Evolutionary conservation across 1,140 invertebrate species (phyloP), one percentile per base, ranked within the genome.

Genomic region (Heliothis virescens): DNA sequence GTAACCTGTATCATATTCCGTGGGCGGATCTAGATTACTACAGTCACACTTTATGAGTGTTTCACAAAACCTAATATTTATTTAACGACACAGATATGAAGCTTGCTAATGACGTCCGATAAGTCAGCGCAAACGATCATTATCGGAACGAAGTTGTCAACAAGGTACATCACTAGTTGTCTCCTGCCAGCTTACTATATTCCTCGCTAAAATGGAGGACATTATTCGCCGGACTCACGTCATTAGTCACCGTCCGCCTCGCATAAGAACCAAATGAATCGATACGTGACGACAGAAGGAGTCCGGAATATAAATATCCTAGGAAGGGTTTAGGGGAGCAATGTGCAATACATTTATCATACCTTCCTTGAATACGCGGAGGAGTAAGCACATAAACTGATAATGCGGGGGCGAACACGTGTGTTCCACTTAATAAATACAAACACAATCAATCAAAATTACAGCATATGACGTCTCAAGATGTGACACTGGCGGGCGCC

Each of bases 181-280:
- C 34, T 48, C 55, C 12, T 52, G 48, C 67, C 52, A 72, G 72
- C 72, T 75, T 48, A 73, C 59, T 75, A 62, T 50, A 75, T 55
- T 55, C 57, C 41, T 62, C 73, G 73, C n/a, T 60, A 62, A 50
- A 59, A 63, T 52, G 50, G 59, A 65, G 21, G 60, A 76, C 26
- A 65, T 65, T 63, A 76, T 63, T 76, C 47, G 59, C 26, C 57
- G 59, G 60, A 63, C 59, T 76, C 60, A 26, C 59, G 48, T 76
- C 74, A 76, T 76, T 76, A 76, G 74, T 76, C 74, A 76, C 34
- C 60, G 74, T 76, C 74, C 60, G 74, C 60, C 60, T 76, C 74
- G 74, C 74, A n/a, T 65, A 76, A 76, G 74, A 52, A 76, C 74
- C 74, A 76, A 62, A 65, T 63, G 74, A 76, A 76, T 76, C 74